A percentile compares a stretch with the other conserved stretches of the same genome.
Conservation (phyloP, 2,888 invertebrate genomes). For the Drosophila histrio region DNA sequence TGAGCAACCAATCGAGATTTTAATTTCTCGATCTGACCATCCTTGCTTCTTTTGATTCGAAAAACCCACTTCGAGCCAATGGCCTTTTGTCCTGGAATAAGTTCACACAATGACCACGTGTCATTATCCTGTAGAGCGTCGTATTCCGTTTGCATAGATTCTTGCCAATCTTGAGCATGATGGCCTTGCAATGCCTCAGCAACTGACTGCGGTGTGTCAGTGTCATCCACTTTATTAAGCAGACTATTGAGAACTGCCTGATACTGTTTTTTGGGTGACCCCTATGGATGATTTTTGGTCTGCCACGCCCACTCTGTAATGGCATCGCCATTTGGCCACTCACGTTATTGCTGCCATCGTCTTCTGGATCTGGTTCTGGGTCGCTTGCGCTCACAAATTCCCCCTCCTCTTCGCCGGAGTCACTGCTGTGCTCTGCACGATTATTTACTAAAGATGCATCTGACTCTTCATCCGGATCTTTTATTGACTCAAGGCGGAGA, state of each 20-base stretch:
- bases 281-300: slow-evolving; percentile 19
- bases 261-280: slow-evolving; percentile 31
- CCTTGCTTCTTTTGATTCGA: slow-evolving; percentile 1
- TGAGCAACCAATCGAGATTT: slow-evolving; percentile 3
- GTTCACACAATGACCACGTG: slow-evolving; percentile 7
- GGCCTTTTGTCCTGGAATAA: slow-evolving; percentile 14
- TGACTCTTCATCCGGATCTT: not conserved
- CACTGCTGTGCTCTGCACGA: too few species aligned
- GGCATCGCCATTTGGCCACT: too few species aligned
- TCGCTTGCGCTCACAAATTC: slow-evolving; percentile 11
- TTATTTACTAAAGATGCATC: too few species aligned
- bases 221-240: slow-evolving; percentile 17
- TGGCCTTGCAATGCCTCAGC: slow-evolving; percentile 36
- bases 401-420: slow-evolving; percentile 12
- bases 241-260: slow-evolving; percentile 20
- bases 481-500: slow-evolving; percentile 5
- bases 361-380: not conserved
- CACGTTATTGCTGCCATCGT: too few species aligned
- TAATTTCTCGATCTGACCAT: slow-evolving; percentile 1
- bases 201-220: slow-evolving; percentile 27
- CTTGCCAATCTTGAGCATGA: slow-evolving; percentile 18
- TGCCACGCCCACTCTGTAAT: slow-evolving; percentile 14
- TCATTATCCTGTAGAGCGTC: slow-evolving; percentile 11
- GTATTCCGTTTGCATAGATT: slow-evolving; percentile 40
- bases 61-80: slow-evolving; percentile 9